Evolutionary conservation across 2,888 invertebrate genomes (phyloP).

Genomic region (Dicyrtoma fusca): DNA sequence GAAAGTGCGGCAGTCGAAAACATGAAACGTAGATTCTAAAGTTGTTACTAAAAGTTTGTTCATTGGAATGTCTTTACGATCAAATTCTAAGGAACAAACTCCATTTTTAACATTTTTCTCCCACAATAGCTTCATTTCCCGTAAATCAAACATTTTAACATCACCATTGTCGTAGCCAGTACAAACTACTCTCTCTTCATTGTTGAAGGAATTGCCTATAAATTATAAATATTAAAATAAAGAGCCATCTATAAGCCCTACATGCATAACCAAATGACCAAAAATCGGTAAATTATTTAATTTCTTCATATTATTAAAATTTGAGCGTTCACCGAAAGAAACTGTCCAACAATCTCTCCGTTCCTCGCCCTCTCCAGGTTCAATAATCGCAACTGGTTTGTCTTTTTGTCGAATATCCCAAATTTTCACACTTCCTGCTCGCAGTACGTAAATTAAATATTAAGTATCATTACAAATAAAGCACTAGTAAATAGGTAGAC

Average conservation of each 20-base stretch:
- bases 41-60: conserved; percentile 92
- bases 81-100: conserved; percentile 75
- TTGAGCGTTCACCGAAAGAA: conserved; percentile 74
- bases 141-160: conserved; percentile 88
- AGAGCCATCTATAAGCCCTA: no score
- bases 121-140: conserved; percentile 82
- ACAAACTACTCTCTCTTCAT: conserved; percentile 80
- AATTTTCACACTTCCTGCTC: conserved; percentile 79
- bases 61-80: conserved; percentile 90
- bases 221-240: neutral
- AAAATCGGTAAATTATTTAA: neutral
- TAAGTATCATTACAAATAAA: no score
- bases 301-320: neutral
- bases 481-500: no score
- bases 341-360: conserved; percentile 93
- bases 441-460: neutral
- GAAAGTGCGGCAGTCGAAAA: conserved; percentile 86
- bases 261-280: no score
- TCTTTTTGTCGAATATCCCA: conserved; percentile 94
- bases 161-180: conserved; percentile 98
- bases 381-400: conserved; percentile 86
- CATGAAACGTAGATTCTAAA: conserved; percentile 84
- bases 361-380: conserved; percentile 70
- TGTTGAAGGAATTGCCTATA: conserved; percentile 79
- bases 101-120: conserved; percentile 92